A percentile compares a stretch with the other conserved stretches of the same genome.
Evolutionary conservation across 2,888 invertebrate genomes (phyloP).

Genomic region (Scaptomyza parva): DNA sequence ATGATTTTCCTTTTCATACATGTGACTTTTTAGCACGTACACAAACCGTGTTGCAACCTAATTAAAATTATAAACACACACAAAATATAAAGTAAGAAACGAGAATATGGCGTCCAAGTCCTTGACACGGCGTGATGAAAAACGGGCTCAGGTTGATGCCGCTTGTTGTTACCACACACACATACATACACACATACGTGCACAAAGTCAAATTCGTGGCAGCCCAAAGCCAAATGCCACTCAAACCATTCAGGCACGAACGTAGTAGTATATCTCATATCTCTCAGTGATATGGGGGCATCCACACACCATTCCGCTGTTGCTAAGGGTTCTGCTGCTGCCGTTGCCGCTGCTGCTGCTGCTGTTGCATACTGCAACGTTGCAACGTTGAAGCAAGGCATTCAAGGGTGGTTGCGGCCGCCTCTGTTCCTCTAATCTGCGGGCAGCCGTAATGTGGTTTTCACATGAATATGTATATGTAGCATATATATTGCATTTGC

Average conservation of each 20-base stretch:
- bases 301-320: neutral
- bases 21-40: conserved; percentile 67
- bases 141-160: conserved; percentile 25
- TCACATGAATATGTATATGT: conserved; percentile 10
- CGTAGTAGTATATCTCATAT: conserved; percentile 13
- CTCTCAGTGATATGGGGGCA: conserved; percentile 28
- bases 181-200: conserved; percentile 4
- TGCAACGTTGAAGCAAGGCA: too few relatives aligned
- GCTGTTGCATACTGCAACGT: conserved; percentile 15
- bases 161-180: conserved; percentile 10
- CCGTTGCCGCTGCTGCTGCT: neutral
- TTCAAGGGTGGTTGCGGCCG: conserved; percentile 27
- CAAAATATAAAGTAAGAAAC: neutral
- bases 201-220: conserved; percentile 74
- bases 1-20: conserved; percentile 25
- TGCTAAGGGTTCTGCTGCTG: neutral
- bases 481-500: conserved; percentile 7
- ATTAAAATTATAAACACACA: conserved; percentile 62
- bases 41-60: conserved; percentile 78
- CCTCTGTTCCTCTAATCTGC: conserved; percentile 28
- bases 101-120: conserved; percentile 65
- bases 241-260: conserved; percentile 54
- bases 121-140: conserved; percentile 68
- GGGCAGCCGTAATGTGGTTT: conserved; percentile 49
- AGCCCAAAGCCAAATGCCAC: conserved; percentile 75